Conservation (phyloP, 2,888 invertebrate species). For the Priapulus caudatus region DNA sequence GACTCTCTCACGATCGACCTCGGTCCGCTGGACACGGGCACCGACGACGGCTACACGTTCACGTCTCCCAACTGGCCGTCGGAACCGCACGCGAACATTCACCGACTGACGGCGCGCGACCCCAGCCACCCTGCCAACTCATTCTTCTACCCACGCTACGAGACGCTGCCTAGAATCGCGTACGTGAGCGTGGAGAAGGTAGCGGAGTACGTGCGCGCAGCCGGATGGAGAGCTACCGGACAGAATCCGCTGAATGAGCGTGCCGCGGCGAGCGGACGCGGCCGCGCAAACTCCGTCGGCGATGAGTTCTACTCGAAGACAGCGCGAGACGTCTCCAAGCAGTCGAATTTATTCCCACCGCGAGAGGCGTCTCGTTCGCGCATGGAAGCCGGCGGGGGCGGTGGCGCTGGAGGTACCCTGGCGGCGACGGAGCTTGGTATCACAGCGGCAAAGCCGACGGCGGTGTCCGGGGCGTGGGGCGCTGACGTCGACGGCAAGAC, state of each 20-base stretch:
- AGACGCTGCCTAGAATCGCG: constrained; percentile 74
- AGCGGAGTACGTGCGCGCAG: constrained; percentile 4
- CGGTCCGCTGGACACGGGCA: constrained; percentile 82
- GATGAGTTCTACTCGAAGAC: neutral
- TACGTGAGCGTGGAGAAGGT: constrained; percentile 50
- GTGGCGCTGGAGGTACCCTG: no score
- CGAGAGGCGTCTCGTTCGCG: no score
- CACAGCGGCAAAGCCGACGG: constrained; percentile 1
- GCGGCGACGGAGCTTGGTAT: no score
- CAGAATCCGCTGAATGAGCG: neutral
- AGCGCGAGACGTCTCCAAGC: neutral
- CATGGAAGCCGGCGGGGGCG: no score
- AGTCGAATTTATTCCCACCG: no score
- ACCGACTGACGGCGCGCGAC: constrained; percentile 72
- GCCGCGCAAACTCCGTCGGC: no score
- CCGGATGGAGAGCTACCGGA: constrained; percentile 19
- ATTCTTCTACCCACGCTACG: constrained; percentile 80
- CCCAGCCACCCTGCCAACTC: constrained; percentile 86
- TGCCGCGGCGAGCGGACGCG: neutral
- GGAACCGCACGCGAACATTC: constrained; percentile 72
- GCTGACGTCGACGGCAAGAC: constrained; percentile 10
- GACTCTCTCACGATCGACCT: constrained; percentile 80
- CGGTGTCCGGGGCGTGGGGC: neutral
- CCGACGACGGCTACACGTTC: constrained; percentile 88
- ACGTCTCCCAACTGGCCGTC: constrained; percentile 94